Base-by-base conservation (phyloP, 2,888 invertebrate genomes). In the Aphodius granarius region DNA sequence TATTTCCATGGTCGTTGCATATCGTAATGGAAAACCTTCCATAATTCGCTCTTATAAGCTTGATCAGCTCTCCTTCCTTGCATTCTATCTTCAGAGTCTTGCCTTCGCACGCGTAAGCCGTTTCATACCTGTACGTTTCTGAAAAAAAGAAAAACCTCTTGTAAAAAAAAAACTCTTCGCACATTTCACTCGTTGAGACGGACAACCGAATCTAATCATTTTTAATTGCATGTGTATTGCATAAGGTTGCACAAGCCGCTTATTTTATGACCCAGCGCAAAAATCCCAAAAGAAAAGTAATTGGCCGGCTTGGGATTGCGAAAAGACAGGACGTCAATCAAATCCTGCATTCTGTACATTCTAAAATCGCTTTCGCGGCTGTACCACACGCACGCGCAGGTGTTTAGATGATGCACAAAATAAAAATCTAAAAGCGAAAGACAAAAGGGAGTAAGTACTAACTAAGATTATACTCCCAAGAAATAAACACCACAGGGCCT, bases 1-100 rank as follows among this genome's bases (percentile, higher is more conserved):
- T 96, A 88, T 96, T 94, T 80, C 97, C 97, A 86, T 96, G 95
- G 87, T 97, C 96, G 88, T 98, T 97, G 90, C 98, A 98, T 86
- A 97, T 96, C 84, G 95, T 95, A 87, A 97, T 95, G 80, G 96
- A 97, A 88, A 97, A 97, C 83, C 96, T 91, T 73, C 97, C 97
- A 87, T 97, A 98, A 90, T 97, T 97, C 78, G 97, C 97, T 80
- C 97, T 91, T 86, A 96, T 94, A 83, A 98, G 91, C 86, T 96
- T 94, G 83, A 98, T 97, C 78, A 95, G 90, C 83, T 95, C 94
- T n/a, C 95, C 96, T 81, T 94, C 94, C 78, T 92, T 92, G 88
- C 97, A 98, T 85, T 94, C 94, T 82, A 98, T 94, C 88, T 93
- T 93, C 84, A 98, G 89, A 79, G 93, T 94, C 87, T 96, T 96